Percentiles rank a stretch among this genome's conserved stretches.
These are phyloP conservation scores for Pachyuromys duprasi DNA, from an alignment of 2,797 vertebrate species.

Conservation along the genomic window DNA sequence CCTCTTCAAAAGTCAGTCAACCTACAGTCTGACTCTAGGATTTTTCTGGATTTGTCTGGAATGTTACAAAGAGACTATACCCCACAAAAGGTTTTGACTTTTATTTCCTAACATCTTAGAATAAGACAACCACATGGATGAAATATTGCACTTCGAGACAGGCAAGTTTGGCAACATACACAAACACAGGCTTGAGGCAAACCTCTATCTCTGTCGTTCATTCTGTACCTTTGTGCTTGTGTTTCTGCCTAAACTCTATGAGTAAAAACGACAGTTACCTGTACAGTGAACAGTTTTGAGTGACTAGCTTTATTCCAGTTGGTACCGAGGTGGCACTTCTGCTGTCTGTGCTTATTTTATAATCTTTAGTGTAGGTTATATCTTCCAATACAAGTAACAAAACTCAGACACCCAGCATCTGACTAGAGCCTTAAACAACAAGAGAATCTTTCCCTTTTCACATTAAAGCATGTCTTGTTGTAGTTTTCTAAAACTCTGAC, in stretches of 20 bases:
- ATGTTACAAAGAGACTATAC: background rate
- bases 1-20: slow-evolving; percentile 51
- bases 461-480: background rate
- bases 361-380: background rate
- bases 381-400: background rate
- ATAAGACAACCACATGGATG: background rate
- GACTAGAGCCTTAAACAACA: background rate
- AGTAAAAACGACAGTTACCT: background rate
- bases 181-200: background rate
- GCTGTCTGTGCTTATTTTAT: background rate
- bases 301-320: background rate
- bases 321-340: background rate
- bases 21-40: background rate
- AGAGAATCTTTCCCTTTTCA: background rate
- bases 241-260: background rate
- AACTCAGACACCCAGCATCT: background rate
- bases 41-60: slow-evolving; percentile 38
- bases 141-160: background rate
- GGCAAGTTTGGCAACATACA: background rate
- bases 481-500: background rate
- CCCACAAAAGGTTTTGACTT: background rate
- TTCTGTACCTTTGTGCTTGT: background rate
- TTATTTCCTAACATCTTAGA: background rate
- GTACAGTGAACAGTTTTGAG: background rate
- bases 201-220: background rate